These are phyloP conservation scores for Chaunax sp. DNA, from an alignment of 2,797 vertebrate species.

Conservation along the genomic window DNA sequence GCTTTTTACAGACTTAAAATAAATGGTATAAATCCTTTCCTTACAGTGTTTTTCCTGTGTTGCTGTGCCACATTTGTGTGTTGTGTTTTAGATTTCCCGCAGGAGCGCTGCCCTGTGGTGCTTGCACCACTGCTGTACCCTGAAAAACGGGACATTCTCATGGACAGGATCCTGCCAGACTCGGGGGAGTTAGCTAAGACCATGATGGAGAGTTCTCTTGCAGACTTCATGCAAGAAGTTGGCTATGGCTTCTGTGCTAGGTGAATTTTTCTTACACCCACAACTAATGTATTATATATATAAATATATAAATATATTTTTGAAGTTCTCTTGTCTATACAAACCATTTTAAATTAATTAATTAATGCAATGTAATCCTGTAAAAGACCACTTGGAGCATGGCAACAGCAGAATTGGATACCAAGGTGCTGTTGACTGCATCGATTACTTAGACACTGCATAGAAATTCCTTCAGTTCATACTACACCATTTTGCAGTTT, in stretches of 20 bases:
- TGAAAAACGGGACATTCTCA: conserved; percentile 99
- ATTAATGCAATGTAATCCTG: too few relatives aligned
- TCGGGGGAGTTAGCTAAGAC: conserved; percentile 99
- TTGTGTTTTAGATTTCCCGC: conserved; percentile 94
- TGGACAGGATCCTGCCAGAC: conserved; percentile 99
- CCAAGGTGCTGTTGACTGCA: background rate
- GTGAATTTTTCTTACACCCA: conserved; percentile 68
- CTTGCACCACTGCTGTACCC: conserved; percentile 99
- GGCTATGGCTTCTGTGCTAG: conserved; percentile 99
- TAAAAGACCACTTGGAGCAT: too few relatives aligned
- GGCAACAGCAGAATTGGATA: background rate
- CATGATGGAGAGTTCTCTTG: conserved; percentile 99
- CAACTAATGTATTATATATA: background rate
- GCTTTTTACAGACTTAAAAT: too few relatives aligned
- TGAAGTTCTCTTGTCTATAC: background rate
- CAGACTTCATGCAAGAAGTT: conserved; percentile 99
- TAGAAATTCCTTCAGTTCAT: background rate
- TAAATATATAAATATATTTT: too few relatives aligned
- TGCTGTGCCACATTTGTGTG: background rate
- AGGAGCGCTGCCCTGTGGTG: conserved; percentile 99
- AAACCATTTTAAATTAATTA: background rate
- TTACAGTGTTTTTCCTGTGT: background rate
- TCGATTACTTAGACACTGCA: too few relatives aligned
- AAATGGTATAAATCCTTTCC: too few relatives aligned
- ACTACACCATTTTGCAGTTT: background rate